Evolutionary conservation across 2,888 invertebrate species (phyloP).

Genomic region (Loripinus fragilis): DNA sequence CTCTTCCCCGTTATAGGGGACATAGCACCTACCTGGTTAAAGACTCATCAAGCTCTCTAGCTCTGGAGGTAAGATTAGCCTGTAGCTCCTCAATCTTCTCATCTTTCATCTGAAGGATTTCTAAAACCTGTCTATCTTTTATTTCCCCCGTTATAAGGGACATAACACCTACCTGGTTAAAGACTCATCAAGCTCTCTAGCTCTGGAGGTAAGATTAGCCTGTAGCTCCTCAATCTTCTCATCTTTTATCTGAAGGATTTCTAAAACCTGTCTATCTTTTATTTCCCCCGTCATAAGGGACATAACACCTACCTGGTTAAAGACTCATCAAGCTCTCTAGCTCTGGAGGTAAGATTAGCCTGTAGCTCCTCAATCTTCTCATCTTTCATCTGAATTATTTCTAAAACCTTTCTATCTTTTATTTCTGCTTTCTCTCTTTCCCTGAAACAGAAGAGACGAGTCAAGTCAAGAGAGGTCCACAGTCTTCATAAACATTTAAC

Average conservation of each 20-base stretch:
- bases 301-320: constrained; percentile 63
- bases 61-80: constrained; percentile 66
- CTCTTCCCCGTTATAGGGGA: constrained; percentile 75
- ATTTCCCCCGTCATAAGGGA: constrained; percentile 75
- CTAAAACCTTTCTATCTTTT: constrained; percentile 81
- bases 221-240: constrained; percentile 79
- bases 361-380: constrained; percentile 79
- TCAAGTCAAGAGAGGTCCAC: constrained; percentile 40
- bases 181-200: too few relatives aligned
- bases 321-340: constrained; percentile 70
- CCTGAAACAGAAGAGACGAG: constrained; percentile 66
- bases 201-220: constrained; percentile 66
- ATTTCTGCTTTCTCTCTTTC: constrained; percentile 82
- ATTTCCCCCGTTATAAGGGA: constrained; percentile 76
- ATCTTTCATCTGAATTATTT: constrained; percentile 81
- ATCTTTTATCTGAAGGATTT: constrained; percentile 80
- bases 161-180: constrained; percentile 57
- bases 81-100: constrained; percentile 79
- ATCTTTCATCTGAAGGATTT: constrained; percentile 81
- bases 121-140: constrained; percentile 81
- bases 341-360: constrained; percentile 68
- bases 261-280: too few relatives aligned
- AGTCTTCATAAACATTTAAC: too few relatives aligned
- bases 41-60: too few relatives aligned
- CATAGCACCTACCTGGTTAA: constrained; percentile 23